A percentile compares a stretch with the other conserved stretches of the same genome.
Evolutionary conservation across 2,113 vertebrate genomes (phyloP).

Genomic region (Ageneiosus marmoratus): DNA sequence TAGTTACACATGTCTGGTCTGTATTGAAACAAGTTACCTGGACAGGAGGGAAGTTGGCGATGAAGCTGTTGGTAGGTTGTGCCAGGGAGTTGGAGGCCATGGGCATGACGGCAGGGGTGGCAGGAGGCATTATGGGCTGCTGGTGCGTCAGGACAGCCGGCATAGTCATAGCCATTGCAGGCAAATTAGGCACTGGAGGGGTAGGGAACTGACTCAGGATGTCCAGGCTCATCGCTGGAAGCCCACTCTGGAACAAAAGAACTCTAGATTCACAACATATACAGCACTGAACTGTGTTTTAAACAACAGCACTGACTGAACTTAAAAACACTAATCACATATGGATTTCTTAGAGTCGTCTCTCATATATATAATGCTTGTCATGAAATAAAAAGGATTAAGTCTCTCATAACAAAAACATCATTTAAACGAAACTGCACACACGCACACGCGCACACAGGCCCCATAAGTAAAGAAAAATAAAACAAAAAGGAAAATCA

Average conservation of each 20-base stretch:
- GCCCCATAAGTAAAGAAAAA: background rate
- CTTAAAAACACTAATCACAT: too few species aligned
- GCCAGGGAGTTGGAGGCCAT: conserved; percentile 56
- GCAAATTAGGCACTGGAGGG: conserved; percentile 89
- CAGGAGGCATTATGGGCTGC: conserved; percentile 76
- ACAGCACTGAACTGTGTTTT: background rate
- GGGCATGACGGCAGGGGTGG: conserved; percentile 66
- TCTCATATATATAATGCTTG: background rate
- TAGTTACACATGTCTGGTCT: background rate
- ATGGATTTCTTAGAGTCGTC: too few species aligned
- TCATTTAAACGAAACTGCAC: too few species aligned
- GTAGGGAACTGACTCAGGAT: conserved; percentile 89
- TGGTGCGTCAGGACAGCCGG: conserved; percentile 77
- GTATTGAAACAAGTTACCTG: conserved; percentile 59
- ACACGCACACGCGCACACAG: background rate
- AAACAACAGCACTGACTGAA: background rate
- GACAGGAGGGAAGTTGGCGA: conserved; percentile 73
- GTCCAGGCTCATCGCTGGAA: conserved; percentile 87
- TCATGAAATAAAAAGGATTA: background rate
- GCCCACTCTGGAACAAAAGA: conserved; percentile 79
- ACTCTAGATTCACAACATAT: background rate
- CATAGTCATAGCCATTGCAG: conserved; percentile 81
- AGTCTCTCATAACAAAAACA: background rate
- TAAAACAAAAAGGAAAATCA: background rate
- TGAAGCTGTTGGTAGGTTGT: conserved; percentile 67